Conservation (phyloP, 2,113 vertebrate species). For the Dipodomys merriami region DNA sequence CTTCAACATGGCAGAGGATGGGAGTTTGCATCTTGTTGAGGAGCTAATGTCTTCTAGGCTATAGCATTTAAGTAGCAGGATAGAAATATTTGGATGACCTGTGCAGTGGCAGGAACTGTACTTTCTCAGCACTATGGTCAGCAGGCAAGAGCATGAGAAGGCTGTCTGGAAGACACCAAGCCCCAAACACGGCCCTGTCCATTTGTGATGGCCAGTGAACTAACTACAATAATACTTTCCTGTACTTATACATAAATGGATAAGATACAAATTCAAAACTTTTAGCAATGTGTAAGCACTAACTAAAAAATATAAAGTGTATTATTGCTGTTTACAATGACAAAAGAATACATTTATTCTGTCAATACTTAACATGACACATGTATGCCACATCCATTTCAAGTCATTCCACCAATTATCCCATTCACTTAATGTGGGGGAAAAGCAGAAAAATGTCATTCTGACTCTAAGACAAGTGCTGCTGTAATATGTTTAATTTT, state of each 20-base stretch:
- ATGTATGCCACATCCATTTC: conserved; percentile 7
- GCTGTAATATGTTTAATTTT: neutral
- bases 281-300: neutral
- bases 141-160: neutral
- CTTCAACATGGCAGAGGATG: conserved; percentile 79
- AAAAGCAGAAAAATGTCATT: neutral
- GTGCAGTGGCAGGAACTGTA: accelerated
- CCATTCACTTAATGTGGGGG: neutral
- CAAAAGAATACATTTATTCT: neutral
- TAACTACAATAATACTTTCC: neutral
- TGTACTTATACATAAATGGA: neutral
- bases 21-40: conserved; percentile 74
- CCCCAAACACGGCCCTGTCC: too few species aligned
- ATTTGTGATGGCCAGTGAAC: neutral
- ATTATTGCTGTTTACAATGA: neutral
- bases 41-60: conserved; percentile 40
- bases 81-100: neutral
- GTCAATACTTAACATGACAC: neutral
- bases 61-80: conserved; percentile 39
- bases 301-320: neutral
- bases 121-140: neutral
- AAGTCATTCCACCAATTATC: neutral
- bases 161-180: neutral
- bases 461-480: neutral
- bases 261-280: neutral